Evolutionary conservation across 30 jellyfish, hydroid and myxozoan species (phyloP), one percentile per base, ranked within the genome.

Genomic region (Morbakka virulenta): DNA sequence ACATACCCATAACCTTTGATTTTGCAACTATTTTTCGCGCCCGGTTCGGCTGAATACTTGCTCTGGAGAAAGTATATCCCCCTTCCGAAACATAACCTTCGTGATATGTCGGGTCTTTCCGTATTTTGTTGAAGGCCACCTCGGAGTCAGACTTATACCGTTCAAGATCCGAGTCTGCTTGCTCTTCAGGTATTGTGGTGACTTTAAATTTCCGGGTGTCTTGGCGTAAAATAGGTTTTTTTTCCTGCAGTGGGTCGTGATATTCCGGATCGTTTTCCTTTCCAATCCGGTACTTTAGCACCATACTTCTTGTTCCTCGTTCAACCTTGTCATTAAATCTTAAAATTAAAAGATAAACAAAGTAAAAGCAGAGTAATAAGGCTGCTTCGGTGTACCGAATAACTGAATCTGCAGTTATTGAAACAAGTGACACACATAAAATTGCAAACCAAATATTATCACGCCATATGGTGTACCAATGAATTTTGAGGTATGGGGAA

Each of bases 61-160:
- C 57, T 41, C 57, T 41, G 13, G 9, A 17, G 17, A 6, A 9
- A 9, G 17, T 9, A 17, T 41, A 41, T 0, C 51, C 84, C 12
- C 84, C 84, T 35, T 72, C 84, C 49, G 84, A 72, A 13, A 77
- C 76, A 29, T 72, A 72, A 72, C 84, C 84, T 50, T 72, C 77
- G 17, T 41, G 13, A 41, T 6, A 9, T 41, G 17, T 41, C 57
- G 17, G 9, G 57, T 6, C 9, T n/a, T n/a, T n/a, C 9, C 57
- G 57, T 17, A 17, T 17, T 41, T 17, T 41, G 9, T 9, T 41
- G 57, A 41, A 6, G 13, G 57, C 57, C 17, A 17, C 17, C 57
- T 41, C 57, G 17, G 57, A 41, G 17, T 41, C 57, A 6, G 57
- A 41, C 17, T 41, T 41, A 17, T 41, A 41, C 9, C 17, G 13